Evolutionary conservation across 2,888 invertebrate species (phyloP).

Genomic region (Dorcus parallelipipedus): DNA sequence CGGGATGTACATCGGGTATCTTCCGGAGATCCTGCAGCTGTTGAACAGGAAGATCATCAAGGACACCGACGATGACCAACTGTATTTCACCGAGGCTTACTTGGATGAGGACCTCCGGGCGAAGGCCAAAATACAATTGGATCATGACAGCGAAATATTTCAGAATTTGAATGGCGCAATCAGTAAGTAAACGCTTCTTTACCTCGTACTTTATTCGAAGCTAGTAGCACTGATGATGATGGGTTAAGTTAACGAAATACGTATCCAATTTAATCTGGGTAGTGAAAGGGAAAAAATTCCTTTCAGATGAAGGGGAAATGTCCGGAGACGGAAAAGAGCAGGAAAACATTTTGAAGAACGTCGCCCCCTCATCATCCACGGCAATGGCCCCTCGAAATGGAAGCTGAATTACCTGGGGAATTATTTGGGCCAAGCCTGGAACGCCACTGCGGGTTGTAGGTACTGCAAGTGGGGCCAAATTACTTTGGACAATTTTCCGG

Average conservation of each 20-base stretch:
- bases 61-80: conserved; percentile 89
- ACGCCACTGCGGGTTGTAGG: conserved; percentile 66
- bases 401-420: conserved; percentile 82
- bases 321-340: conserved; percentile 65
- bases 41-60: conserved; percentile 58
- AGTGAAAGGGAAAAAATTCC: conserved; percentile 3
- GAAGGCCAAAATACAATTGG: conserved; percentile 75
- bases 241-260: too few relatives aligned
- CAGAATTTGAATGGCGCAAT: conserved; percentile 91
- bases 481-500: conserved; percentile 50
- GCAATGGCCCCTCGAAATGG: conserved; percentile 86
- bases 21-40: conserved; percentile 71
- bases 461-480: conserved; percentile 65
- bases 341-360: conserved; percentile 62
- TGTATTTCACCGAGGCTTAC: conserved; percentile 86
- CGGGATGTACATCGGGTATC: conserved; percentile 83
- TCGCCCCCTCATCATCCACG: conserved; percentile 85
- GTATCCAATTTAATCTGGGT: too few relatives aligned
- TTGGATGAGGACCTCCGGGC: conserved; percentile 70
- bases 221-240: too few relatives aligned
- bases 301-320: conserved; percentile 74
- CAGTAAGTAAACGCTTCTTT: conserved; percentile 55
- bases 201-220: not conserved
- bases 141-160: conserved; percentile 85
- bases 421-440: conserved; percentile 87